phyloP scores from a whole-genome alignment of 2,797 vertebrate species.

The Fratercula arctica region DNA sequence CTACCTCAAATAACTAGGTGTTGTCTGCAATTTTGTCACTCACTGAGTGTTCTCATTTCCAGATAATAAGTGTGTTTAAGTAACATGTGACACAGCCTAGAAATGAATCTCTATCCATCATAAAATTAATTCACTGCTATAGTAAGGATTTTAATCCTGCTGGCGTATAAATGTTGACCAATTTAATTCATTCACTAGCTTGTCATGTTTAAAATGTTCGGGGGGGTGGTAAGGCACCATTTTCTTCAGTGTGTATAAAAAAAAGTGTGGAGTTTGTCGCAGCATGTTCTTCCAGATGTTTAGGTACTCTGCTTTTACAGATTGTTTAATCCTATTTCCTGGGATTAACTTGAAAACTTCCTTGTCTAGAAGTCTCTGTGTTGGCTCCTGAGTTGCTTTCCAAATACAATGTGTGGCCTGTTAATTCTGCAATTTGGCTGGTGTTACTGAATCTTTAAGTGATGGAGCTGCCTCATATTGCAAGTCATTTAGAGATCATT shows the following conservation, averaged over 20 bases:
- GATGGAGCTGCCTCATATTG: background rate
- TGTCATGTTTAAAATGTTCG: background rate
- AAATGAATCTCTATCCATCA: background rate
- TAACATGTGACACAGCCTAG: background rate
- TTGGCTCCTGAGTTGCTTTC: background rate
- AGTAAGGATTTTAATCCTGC: background rate
- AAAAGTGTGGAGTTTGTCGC: background rate
- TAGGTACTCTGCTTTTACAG: background rate
- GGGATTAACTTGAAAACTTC: background rate
- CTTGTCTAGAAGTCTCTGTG: background rate
- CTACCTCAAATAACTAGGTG: background rate
- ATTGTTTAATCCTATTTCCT: background rate
- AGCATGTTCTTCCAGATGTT: background rate
- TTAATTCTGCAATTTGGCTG: background rate
- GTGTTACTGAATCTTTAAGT: background rate
- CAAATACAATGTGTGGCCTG: background rate
- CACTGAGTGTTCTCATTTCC: background rate
- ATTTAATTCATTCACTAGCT: background rate
- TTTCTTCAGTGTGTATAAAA: background rate
- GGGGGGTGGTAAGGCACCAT: background rate
- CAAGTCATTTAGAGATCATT: background rate
- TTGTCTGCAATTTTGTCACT: constrained; percentile 7
- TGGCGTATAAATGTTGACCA: background rate
- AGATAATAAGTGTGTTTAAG: background rate
- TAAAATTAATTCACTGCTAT: background rate